Conservation (phyloP, 2,888 invertebrate species). For the Yponomeuta plumbellus region DNA sequence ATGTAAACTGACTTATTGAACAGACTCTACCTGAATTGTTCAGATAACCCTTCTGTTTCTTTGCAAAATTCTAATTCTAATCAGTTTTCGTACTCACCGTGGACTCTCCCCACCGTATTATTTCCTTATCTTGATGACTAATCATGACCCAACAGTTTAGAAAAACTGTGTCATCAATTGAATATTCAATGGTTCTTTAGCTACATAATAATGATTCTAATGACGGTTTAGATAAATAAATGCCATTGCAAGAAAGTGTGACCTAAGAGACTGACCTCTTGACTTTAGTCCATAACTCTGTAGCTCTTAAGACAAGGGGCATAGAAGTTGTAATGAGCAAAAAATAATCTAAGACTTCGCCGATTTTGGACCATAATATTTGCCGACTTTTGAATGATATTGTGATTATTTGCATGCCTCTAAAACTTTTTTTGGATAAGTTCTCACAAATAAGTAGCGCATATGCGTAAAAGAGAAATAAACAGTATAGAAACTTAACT, state of each 20-base stretch:
- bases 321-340: background rate
- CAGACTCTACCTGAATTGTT: no score
- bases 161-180: background rate
- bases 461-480: no score
- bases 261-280: constrained; percentile 21
- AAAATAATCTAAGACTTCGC: background rate
- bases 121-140: no score
- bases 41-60: no score
- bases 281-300: background rate
- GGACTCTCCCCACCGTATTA: no score
- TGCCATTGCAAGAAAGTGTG: constrained; percentile 33
- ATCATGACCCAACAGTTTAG: background rate
- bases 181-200: background rate
- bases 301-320: background rate
- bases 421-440: background rate
- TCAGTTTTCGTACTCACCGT: no score
- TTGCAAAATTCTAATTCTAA: no score
- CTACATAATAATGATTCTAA: background rate
- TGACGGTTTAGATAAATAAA: constrained; percentile 16
- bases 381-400: background rate
- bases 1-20: no score
- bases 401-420: background rate
- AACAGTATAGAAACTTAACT: no score
- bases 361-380: background rate
- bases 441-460: background rate